phyloP scores from a whole-genome alignment of 37 sponge, comb jelly and placozoan genomes.

The Ianthella basta region DNA sequence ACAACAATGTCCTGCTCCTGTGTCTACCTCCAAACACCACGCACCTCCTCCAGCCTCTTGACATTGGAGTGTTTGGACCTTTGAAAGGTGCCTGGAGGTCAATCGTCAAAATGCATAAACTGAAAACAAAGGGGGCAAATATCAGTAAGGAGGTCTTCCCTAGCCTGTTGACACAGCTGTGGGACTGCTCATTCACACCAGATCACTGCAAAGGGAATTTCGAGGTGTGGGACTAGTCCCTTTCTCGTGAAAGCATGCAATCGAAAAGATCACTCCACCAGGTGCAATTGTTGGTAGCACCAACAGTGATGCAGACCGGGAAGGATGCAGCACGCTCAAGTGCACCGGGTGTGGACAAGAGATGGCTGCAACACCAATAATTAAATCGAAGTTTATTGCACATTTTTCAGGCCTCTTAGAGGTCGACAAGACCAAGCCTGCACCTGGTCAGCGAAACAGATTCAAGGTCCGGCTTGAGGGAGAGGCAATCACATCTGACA shows the following conservation, averaged over 20 bases:
- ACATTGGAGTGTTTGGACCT: constrained; percentile 17
- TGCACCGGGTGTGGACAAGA: too few species aligned
- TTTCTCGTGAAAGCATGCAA: constrained; percentile 6
- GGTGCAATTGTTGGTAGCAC: neutral
- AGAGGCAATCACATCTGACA: constrained; percentile 31
- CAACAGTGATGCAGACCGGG: too few species aligned
- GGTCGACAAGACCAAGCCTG: too few species aligned
- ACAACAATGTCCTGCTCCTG: neutral
- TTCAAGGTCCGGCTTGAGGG: constrained; percentile 8
- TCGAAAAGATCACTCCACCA: constrained; percentile 23
- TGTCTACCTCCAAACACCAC: neutral
- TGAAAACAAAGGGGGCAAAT: neutral
- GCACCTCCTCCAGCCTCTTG: constrained; percentile 14
- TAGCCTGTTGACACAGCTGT: neutral
- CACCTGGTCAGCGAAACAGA: constrained; percentile 4
- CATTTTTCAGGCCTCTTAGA: too few species aligned
- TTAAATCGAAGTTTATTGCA: too few species aligned
- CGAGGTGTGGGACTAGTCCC: constrained; percentile 28
- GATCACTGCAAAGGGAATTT: too few species aligned
- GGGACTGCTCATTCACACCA: too few species aligned
- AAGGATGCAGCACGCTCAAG: neutral
- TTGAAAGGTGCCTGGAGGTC: constrained; percentile 30
- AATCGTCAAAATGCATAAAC: constrained; percentile 8
- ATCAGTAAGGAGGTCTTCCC: constrained; percentile 13
- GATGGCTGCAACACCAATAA: too few species aligned